phyloP scores from a whole-genome alignment of 2,888 invertebrate species.

The Xanthorhoe designata region DNA sequence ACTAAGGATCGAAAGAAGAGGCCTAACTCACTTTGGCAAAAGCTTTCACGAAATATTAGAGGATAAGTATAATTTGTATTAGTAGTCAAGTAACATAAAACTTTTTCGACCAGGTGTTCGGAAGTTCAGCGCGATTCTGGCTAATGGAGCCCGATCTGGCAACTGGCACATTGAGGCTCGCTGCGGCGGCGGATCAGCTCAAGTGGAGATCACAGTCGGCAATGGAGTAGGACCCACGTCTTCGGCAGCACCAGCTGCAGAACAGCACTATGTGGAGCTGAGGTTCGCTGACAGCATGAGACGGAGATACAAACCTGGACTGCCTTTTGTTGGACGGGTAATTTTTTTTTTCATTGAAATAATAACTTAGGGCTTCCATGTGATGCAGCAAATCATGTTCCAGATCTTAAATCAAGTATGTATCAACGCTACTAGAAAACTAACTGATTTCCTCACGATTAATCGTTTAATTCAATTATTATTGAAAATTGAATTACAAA shows the following conservation, averaged over 20 bases:
- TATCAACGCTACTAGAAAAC: too few relatives aligned
- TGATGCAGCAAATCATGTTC: too few relatives aligned
- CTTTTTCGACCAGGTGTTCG: slow-evolving; percentile 81
- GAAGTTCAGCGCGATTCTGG: slow-evolving; percentile 83
- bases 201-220: slow-evolving; percentile 84
- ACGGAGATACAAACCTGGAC: slow-evolving; percentile 87
- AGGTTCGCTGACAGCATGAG: slow-evolving; percentile 88
- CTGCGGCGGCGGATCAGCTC: slow-evolving; percentile 83
- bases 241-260: slow-evolving; percentile 87
- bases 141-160: slow-evolving; percentile 84
- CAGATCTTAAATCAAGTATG: too few relatives aligned
- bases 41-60: too few relatives aligned
- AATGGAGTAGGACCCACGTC: slow-evolving; percentile 68
- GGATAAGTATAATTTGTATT: too few relatives aligned
- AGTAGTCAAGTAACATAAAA: too few relatives aligned
- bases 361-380: too few relatives aligned
- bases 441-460: too few relatives aligned
- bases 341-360: slow-evolving; percentile 46
- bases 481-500: not conserved
- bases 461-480: too few relatives aligned
- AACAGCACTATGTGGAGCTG: slow-evolving; percentile 88
- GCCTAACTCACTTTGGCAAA: too few relatives aligned
- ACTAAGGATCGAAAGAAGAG: too few relatives aligned
- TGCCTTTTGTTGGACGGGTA: slow-evolving; percentile 88
- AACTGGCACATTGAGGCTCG: slow-evolving; percentile 84